Base-by-base conservation (phyloP, 2,113 vertebrate species). In the Otus sunia region DNA sequence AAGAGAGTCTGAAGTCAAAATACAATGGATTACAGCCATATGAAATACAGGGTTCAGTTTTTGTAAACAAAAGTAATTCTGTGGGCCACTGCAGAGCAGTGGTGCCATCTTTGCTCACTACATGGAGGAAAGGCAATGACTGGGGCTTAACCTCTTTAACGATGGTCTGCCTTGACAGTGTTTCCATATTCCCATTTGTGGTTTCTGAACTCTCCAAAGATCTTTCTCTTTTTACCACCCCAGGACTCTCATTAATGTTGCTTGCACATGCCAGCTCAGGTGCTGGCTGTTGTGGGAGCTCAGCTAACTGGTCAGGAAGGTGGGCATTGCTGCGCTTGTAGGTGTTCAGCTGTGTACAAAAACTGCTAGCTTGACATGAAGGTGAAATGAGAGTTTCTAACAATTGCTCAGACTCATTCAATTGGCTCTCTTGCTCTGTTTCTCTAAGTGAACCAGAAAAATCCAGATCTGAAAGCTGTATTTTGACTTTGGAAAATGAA, bases 11-110 rank as follows among this genome's bases (percentile, higher is more conserved):
- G 95, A 98, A 98, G 90, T 98, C 98, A 94, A 98, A 98, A 94
- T 98, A 98, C 69, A 99, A 93, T 64, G 99, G 99, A 79, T 99
- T 99, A 97, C 99, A 99, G 94, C 99, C 99, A 81, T 99, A 99
- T 73, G 99, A 99, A 96, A 99, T 97, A 49, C 97, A 98, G 23
- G 99, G 99, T 74, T 99, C 97, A n/a, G 98, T 98, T 96, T 99
- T 99, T 84, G 99, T 99, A 97, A 99, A 99, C 67, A 98, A 97
- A 84, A 99, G 95, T 74, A 99, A 97, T 94, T 99, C 98, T 15
- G 98, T 98, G 41, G 99, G 99, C 99, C 99, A 99, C 81, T 98
- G 98, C 53, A 99, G 97, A 81, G 92, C 97, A 25, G 98, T 98
- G 30, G 97, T 98, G 69, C 99, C 99, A 76, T 99, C 99, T 97